These are phyloP conservation scores for Rhabdophis nuchalis DNA, from an alignment of 2,797 vertebrate species.

Conservation along the genomic window DNA sequence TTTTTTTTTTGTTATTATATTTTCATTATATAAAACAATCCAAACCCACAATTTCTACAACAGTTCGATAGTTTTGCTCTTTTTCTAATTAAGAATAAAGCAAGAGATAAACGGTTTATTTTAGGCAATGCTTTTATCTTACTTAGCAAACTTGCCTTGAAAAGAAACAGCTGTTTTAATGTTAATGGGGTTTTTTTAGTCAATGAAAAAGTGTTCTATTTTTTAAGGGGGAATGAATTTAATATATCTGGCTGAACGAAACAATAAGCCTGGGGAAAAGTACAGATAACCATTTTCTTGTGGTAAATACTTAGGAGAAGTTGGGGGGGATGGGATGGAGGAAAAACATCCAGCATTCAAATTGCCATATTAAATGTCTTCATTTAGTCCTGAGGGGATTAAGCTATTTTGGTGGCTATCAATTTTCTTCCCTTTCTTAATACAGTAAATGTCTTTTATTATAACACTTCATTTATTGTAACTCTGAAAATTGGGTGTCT, in stretches of 20 bases:
- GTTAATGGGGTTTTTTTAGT: background rate
- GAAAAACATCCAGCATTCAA: background rate
- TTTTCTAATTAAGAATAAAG: background rate
- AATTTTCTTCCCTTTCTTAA: background rate
- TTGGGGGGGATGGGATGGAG: background rate
- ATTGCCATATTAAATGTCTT: background rate
- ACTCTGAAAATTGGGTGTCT: background rate
- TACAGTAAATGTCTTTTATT: background rate
- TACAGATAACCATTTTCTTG: background rate
- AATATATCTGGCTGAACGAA: conserved; percentile 3
- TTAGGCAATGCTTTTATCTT: background rate
- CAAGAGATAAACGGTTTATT: background rate
- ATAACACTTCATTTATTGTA: background rate
- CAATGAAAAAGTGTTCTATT: background rate
- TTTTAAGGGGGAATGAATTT: background rate
- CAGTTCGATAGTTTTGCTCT: background rate
- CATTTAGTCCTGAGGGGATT: conserved; percentile 23
- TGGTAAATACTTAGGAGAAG: background rate
- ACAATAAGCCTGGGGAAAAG: background rate
- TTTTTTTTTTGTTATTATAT: background rate
- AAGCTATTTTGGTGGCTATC: background rate
- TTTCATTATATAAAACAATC: background rate
- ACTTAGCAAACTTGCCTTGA: background rate
- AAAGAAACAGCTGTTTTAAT: background rate
- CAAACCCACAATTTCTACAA: background rate